Base-by-base conservation (phyloP, 2,888 invertebrate species). In the Phyllotreta striolata region DNA sequence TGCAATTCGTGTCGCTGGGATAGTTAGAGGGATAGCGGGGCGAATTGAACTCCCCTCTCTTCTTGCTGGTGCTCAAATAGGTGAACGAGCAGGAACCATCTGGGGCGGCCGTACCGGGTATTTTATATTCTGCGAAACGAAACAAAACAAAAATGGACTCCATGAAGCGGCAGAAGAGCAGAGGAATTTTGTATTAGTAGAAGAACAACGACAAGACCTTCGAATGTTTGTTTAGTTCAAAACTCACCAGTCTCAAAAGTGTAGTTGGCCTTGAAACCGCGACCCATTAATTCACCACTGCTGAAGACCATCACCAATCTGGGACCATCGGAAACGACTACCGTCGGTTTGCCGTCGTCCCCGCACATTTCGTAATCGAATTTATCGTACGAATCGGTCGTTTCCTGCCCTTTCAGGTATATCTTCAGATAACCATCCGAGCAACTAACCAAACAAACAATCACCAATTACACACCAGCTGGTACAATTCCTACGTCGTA, bases 11-110 rank as follows among this genome's bases (percentile, higher is more conserved):
- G 81, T 91, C 91, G 77, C 95, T 93, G 70, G 97, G 97, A 86
- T 98, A 98, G 84, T 95, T 94, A 78, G 95, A 93, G 77, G 97
- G 97, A 86, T 95, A 96, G 66, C 96, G 89, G 14, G 97, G 97
- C 58, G 96, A 96, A 84, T 98, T 98, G 82, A 97, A 93, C 79
- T 95, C 94, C 55, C 96, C 96, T 65, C 89, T 89, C 81, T 94
- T 94, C 78, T 90, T 89, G 44, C 93, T 92, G 72, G 90, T 89
- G 79, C 95, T 95, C 73, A 89, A 88, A 83, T 97, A 98, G 8
- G 93, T 91, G 81, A 97, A 98, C 66, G 90, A 90, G 81, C 97
- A 98, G 74, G 89, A 90, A 65, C 95, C 95, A 75, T 93, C 93
- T 5, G 95, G 95, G 24, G 96, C 92, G 24, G 96, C 92, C 0